phyloP scores from a whole-genome alignment of 2,113 vertebrate species.

The Mirounga angustirostris region DNA sequence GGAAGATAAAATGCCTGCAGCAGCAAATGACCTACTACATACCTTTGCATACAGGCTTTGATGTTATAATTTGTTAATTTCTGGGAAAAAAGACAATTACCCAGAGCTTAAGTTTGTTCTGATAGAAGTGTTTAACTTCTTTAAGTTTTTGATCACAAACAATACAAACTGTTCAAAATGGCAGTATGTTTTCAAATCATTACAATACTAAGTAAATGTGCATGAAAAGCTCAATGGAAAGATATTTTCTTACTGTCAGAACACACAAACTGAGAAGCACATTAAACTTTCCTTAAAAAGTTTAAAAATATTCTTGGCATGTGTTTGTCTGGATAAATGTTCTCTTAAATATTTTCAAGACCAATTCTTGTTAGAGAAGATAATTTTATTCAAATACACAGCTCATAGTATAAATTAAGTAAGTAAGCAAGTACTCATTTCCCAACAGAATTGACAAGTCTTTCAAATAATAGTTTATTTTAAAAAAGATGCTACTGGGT shows the following conservation, averaged over 20 bases:
- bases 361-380: constrained; percentile 73
- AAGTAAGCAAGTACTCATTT: constrained; percentile 75
- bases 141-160: constrained; percentile 87
- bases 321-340: constrained; percentile 68
- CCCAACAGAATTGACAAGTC: constrained; percentile 73
- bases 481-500: constrained; percentile 69
- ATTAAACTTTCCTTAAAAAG: constrained; percentile 65
- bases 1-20: constrained; percentile 90
- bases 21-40: constrained; percentile 92
- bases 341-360: constrained; percentile 77
- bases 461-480: constrained; percentile 75
- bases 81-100: constrained; percentile 84
- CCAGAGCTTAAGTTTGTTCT: constrained; percentile 85
- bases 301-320: constrained; percentile 59
- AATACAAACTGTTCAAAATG: constrained; percentile 77
- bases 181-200: constrained; percentile 78
- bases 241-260: constrained; percentile 75
- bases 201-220: constrained; percentile 72
- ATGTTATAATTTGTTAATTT: constrained; percentile 91
- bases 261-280: constrained; percentile 63
- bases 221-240: constrained; percentile 73
- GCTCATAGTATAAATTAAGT: constrained; percentile 66
- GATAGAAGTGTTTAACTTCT: constrained; percentile 86
- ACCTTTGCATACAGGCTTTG: constrained; percentile 85
- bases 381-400: constrained; percentile 82